Base-by-base conservation (phyloP, 2,113 vertebrate species). In the Rostratula benghalensis region DNA sequence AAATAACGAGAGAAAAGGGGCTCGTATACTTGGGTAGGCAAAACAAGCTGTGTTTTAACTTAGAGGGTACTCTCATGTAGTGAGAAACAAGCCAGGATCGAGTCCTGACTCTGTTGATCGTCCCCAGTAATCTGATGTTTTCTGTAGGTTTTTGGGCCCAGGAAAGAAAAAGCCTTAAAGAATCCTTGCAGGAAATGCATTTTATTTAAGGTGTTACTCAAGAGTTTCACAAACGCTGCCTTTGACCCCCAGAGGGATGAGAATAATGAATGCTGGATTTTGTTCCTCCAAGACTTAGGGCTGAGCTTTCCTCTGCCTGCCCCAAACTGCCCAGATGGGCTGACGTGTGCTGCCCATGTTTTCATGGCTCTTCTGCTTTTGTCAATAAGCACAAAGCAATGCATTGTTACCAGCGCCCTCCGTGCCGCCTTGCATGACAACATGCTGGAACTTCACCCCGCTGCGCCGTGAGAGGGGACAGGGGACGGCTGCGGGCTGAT, bases 391-490 rank as follows among this genome's bases (percentile, higher is more conserved):
- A 94, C 96, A 93, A 51, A 92, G 86, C 56, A 14, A 5, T 30
- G 43, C 46, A 37, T 68, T 95, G 76, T 94, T 37, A 30, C 30
- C 80, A 21, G 5, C 1, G 43, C 83, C 65, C 54, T 74, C 39
- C 3, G 3, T 59, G 54, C 69, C 0, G n/a, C 51, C 53, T 39
- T n/a, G 79, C 60, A 6, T 37, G 61, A 48, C 68, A 74, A 11
- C 57, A 37, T 1, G 6, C 69, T 65, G 14, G 20, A 10, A 28
- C 65, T 77, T 54, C 0, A 2, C 53, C 13, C n/a, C 31, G 28
- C 68, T 70, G 68, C 3, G 17, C 87, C 1, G 1, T 0, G 11
- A 24, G 23, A 3, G 1, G 7, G 51, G 28, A 15, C 23, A 30
- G 43, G 75, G 74, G 43, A 12, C 11, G 41, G 87, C 84, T 13